These are phyloP conservation scores for Tachysurus fulvidraco DNA, from an alignment of 2,113 vertebrate genomes.

Conservation along the genomic window DNA sequence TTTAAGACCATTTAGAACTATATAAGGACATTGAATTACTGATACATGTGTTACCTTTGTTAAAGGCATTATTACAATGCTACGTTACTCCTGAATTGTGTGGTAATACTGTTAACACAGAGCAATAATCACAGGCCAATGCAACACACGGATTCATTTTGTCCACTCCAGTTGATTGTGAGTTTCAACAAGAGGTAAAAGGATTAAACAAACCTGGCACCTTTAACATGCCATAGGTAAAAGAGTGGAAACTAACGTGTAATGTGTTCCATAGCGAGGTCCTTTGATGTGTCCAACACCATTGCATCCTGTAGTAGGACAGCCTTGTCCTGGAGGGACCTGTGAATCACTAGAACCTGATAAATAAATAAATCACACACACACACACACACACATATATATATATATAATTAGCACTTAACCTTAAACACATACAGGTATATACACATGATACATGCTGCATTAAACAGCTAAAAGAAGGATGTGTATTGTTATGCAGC, in stretches of 20 bases:
- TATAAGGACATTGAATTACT: background rate
- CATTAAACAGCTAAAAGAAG: background rate
- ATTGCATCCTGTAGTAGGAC: slow-evolving; percentile 85
- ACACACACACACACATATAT: too few relatives aligned
- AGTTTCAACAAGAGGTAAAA: background rate
- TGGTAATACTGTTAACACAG: background rate
- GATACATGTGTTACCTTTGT: background rate
- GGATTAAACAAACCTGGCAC: background rate
- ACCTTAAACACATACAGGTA: background rate
- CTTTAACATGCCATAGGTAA: background rate
- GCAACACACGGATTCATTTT: background rate
- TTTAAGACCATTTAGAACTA: background rate
- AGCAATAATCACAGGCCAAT: background rate
- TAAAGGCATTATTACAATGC: background rate
- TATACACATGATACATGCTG: background rate
- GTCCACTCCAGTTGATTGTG: background rate
- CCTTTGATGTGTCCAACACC: slow-evolving; percentile 85
- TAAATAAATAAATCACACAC: slow-evolving; percentile 28
- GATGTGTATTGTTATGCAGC: background rate
- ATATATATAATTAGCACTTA: background rate
- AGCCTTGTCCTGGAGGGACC: slow-evolving; percentile 76
- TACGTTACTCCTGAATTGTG: background rate
- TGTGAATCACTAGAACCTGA: slow-evolving; percentile 68
- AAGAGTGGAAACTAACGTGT: slow-evolving; percentile 75
- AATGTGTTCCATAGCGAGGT: slow-evolving; percentile 85